Base-by-base conservation (phyloP, 1,140 invertebrate genomes). In the Odontomachus brunneus region DNA sequence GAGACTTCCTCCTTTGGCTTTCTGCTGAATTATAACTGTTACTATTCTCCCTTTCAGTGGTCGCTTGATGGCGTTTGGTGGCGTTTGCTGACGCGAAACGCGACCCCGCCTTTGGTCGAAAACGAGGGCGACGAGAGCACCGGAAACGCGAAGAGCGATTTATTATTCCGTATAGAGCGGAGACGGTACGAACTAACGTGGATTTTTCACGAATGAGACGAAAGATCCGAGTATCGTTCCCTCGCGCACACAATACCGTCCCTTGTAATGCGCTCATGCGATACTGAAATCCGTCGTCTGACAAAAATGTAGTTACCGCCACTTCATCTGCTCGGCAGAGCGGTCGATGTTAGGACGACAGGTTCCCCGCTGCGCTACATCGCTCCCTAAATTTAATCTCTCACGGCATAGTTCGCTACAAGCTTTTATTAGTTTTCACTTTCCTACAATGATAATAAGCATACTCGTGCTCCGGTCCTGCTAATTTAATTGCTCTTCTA, bases 401-500 rank as follows among this genome's bases (percentile, higher is more conserved):
- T 75, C 15, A n/a, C 33, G 19, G 11, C 14, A 63, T 51, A 57
- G 24, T 53, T 73, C 12, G 38, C 29, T 19, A 24, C n/a, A 15
- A 48, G 26, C 60, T 62, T 75, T 14, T 48, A 62, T 62, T 63
- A 74, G 15, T 48, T 59, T 59, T 15, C 2, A 17, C 12, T 49
- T 9, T 12, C 11, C 3, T 51, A 19, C 11, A 0, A 33, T 15
- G 12, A n/a, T 74, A 49, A 63, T 63, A 63, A 62, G 26, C 1
- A 29, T 49, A 62, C 22, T 29, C 5, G n/a, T 65, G n/a, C 5
- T 53, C 53, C 3, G 33, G 15, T n/a, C 49, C 11, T 22, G 26
- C 3, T 22, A 33, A 51, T 76, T 66, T 24, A 29, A 60, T 60
- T 19, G 60, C n/a, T 74, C 12, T 59, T 44, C 38, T 44, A 44